These are phyloP conservation scores for Circaetus gallicus DNA, from an alignment of 2,113 vertebrate species.

Conservation along the genomic window DNA sequence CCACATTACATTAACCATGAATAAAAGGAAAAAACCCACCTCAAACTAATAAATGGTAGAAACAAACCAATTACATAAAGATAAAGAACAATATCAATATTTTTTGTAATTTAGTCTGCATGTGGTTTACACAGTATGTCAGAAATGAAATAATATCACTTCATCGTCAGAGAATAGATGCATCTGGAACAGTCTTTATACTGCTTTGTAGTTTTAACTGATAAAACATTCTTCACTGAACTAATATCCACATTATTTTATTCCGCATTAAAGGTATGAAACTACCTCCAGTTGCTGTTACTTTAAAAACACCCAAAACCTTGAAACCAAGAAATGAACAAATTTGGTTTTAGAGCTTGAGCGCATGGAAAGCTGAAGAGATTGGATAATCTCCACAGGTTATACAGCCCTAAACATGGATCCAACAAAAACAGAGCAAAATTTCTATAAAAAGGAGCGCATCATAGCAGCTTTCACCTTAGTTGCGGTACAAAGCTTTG, in stretches of 20 bases:
- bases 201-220: not conserved
- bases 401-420: accelerated
- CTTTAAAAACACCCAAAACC: not conserved
- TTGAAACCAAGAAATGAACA: not conserved
- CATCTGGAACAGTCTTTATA: not conserved
- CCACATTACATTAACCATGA: not conserved
- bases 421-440: not conserved
- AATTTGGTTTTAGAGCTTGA: not conserved
- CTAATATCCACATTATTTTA: not conserved
- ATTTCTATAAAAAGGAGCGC: not conserved
- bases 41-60: not conserved
- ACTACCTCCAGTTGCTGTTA: accelerated
- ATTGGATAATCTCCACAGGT: not conserved
- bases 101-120: not conserved
- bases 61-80: not conserved
- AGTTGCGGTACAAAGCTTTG: not conserved
- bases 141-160: not conserved
- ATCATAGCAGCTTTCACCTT: not conserved
- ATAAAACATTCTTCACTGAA: not conserved
- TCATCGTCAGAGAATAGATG: not conserved
- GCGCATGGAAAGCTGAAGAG: not conserved
- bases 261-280: not conserved
- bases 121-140: not conserved
- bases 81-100: not conserved
- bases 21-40: not conserved